Evolutionary conservation across 2,888 invertebrate genomes (phyloP).

Genomic region (Blastobasis lacticolella): DNA sequence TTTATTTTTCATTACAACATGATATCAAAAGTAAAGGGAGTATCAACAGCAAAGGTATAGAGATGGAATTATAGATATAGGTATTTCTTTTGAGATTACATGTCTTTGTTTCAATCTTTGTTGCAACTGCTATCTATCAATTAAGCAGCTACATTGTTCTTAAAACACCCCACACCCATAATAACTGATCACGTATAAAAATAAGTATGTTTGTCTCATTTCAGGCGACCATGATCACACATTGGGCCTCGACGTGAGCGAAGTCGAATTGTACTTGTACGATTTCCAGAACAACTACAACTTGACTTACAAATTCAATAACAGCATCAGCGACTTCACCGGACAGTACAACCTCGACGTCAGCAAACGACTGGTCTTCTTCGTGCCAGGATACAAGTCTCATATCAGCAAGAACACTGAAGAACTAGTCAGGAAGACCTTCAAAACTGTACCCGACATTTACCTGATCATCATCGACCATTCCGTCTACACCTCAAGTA

Average conservation of each 20-base stretch:
- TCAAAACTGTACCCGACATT: slow-evolving; percentile 44
- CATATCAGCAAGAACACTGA: slow-evolving; percentile 51
- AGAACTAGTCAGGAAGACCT: slow-evolving; percentile 47
- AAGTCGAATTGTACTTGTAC: slow-evolving; percentile 50
- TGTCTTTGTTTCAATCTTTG: too few species aligned
- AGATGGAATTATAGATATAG: too few species aligned
- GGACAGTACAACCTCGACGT: slow-evolving; percentile 45
- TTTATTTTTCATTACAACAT: too few species aligned
- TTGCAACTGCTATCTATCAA: too few species aligned
- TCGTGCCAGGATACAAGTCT: slow-evolving; percentile 62
- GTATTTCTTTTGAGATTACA: too few species aligned
- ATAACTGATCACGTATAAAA: too few species aligned
- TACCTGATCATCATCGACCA: slow-evolving; percentile 61
- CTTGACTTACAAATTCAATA: slow-evolving; percentile 38
- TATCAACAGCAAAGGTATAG: too few species aligned
- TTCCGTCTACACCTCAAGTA: slow-evolving; percentile 49
- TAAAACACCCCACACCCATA: too few species aligned
- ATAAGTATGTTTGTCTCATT: slow-evolving; percentile 9
- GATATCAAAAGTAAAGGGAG: too few species aligned
- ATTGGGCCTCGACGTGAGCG: slow-evolving; percentile 41
- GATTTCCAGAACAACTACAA: slow-evolving; percentile 60
- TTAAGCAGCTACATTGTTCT: too few species aligned
- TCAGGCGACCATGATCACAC: slow-evolving; percentile 55
- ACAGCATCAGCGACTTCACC: slow-evolving; percentile 40
- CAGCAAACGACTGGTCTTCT: slow-evolving; percentile 48